Percentiles rank a stretch among this genome's conserved stretches.
phyloP scores from a whole-genome alignment of 1,140 invertebrate species.

The Hyposmocoma kahamanoa region DNA sequence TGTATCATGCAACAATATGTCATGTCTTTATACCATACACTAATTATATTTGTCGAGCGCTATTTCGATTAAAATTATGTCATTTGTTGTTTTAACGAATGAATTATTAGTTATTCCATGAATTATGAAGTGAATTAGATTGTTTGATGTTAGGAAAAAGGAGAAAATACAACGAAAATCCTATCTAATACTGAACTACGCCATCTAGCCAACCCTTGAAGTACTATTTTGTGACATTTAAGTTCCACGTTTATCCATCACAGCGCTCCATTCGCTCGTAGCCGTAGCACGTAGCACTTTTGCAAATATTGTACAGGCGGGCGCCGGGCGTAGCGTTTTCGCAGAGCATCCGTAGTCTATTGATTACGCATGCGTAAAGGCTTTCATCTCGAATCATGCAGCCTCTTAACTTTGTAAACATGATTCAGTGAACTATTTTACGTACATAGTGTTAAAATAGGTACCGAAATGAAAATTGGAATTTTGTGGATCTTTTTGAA shows the following conservation, averaged over 20 bases:
- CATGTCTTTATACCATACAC: no score
- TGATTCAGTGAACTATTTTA: conserved; percentile 22
- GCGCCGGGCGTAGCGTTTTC: background rate
- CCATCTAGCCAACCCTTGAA: conserved; percentile 15
- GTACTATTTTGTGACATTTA: conserved; percentile 5
- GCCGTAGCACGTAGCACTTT: conserved; percentile 11
- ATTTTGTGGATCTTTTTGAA: conserved; percentile 33
- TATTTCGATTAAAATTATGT: no score
- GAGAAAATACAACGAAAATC: no score
- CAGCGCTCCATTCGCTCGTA: conserved; percentile 11
- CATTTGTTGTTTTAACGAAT: no score
- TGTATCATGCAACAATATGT: no score
- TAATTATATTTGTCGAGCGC: no score
- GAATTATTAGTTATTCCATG: no score
- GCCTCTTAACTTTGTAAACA: conserved; percentile 29
- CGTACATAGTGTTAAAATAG: conserved; percentile 3
- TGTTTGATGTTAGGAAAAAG: no score
- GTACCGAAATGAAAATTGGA: conserved; percentile 35
- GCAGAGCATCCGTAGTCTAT: conserved; percentile 21
- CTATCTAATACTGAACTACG: no score
- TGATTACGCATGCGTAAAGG: conserved; percentile 48
- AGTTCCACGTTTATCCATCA: background rate
- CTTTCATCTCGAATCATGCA: conserved; percentile 15
- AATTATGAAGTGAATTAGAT: no score
- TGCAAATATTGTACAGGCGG: no score